Evolutionary conservation across 2,797 vertebrate species (phyloP).

Genomic region (Megalops cyprinoides): DNA sequence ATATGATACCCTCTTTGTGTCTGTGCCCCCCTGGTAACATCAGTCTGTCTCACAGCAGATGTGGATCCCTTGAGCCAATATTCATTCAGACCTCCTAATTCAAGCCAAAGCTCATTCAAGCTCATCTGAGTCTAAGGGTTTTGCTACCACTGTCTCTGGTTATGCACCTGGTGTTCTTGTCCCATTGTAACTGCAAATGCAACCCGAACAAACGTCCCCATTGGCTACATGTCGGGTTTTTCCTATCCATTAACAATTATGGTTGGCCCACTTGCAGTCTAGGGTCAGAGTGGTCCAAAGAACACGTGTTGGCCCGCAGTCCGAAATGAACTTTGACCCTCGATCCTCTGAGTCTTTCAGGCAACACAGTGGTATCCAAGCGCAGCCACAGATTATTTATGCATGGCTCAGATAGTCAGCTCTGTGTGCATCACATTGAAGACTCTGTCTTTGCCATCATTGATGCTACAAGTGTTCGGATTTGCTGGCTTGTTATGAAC

Average conservation of each 20-base stretch:
- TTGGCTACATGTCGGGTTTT: slow-evolving; percentile 36
- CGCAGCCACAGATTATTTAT: too few relatives aligned
- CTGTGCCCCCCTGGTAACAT: not conserved
- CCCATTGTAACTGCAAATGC: not conserved
- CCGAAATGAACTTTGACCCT: slow-evolving; percentile 28
- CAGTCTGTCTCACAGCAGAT: not conserved
- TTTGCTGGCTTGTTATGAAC: too few relatives aligned
- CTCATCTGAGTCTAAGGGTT: too few relatives aligned
- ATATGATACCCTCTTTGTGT: not conserved
- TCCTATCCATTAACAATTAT: slow-evolving; percentile 38
- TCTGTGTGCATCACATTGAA: too few relatives aligned
- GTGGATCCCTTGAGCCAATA: not conserved
- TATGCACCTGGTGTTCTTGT: not conserved
- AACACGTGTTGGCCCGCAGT: slow-evolving; percentile 32
- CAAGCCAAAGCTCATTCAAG: not conserved
- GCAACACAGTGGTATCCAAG: too few relatives aligned
- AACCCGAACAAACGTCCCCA: slow-evolving; percentile 40
- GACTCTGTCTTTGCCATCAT: too few relatives aligned
- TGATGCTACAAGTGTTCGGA: too few relatives aligned
- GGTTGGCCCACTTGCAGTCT: slow-evolving; percentile 37
- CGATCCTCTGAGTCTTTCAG: not conserved
- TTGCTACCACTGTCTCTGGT: not conserved
- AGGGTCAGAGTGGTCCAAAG: slow-evolving; percentile 29
- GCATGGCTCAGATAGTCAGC: too few relatives aligned
- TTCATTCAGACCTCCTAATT: not conserved